A percentile compares a stretch with the other conserved stretches of the same genome.
Evolutionary conservation across 2,888 invertebrate genomes (phyloP).

Genomic region (Lagria hirta): DNA sequence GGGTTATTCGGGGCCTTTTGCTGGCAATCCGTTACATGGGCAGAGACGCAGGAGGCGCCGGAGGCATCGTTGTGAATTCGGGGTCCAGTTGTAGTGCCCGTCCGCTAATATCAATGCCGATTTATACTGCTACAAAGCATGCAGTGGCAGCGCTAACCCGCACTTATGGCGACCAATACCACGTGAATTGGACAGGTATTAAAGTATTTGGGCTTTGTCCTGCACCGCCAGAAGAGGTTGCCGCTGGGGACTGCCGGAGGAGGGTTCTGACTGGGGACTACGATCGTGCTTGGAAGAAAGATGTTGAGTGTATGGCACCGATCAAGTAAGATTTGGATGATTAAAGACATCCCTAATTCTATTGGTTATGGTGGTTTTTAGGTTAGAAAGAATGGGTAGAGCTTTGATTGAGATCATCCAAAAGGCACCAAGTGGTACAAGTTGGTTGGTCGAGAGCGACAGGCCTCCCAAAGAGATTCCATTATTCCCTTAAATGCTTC

Average conservation of each 20-base stretch:
- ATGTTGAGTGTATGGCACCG: slow-evolving; percentile 63
- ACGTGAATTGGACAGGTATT: slow-evolving; percentile 71
- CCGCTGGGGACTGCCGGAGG: slow-evolving; percentile 68
- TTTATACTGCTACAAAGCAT: slow-evolving; percentile 77
- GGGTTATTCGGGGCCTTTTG: slow-evolving; percentile 73
- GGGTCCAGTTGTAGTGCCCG: slow-evolving; percentile 70
- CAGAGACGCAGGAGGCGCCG: slow-evolving; percentile 72
- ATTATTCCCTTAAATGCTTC: slow-evolving; percentile 37
- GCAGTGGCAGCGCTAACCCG: slow-evolving; percentile 73
- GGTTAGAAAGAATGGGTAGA: slow-evolving; percentile 70
- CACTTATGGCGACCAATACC: slow-evolving; percentile 74
- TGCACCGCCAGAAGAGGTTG: slow-evolving; percentile 66
- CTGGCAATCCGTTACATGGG: slow-evolving; percentile 75
- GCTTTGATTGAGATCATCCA: slow-evolving; percentile 65
- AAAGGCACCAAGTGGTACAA: slow-evolving; percentile 70
- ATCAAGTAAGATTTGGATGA: slow-evolving; percentile 60
- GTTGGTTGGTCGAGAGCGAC: slow-evolving; percentile 71
- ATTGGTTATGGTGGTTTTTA: too few relatives aligned
- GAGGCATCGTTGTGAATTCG: slow-evolving; percentile 76
- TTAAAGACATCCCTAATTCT: slow-evolving; percentile 7
- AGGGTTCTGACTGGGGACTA: slow-evolving; percentile 71
- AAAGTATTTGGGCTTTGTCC: slow-evolving; percentile 72
- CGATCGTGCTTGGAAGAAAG: slow-evolving; percentile 72
- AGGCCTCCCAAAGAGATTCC: slow-evolving; percentile 63
- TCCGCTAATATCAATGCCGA: slow-evolving; percentile 72